These are phyloP conservation scores for Mythimna pallens DNA, from an alignment of 2,888 invertebrate species.

Conservation along the genomic window DNA sequence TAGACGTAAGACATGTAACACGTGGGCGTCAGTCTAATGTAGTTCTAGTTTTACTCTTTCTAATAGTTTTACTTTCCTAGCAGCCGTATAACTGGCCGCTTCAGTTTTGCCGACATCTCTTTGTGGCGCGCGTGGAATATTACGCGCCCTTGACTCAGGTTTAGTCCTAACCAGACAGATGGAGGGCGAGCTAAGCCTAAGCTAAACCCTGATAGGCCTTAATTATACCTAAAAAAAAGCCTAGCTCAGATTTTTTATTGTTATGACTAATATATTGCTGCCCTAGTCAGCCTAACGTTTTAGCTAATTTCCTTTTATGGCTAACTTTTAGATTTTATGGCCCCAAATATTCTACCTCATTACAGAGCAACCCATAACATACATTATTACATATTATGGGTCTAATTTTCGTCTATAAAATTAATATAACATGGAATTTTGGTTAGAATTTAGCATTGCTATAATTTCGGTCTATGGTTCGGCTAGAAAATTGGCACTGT, in stretches of 20 bases:
- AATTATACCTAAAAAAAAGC: not conserved
- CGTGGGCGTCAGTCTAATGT: too few relatives aligned
- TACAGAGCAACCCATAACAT: conserved; percentile 6
- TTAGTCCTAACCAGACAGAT: too few relatives aligned
- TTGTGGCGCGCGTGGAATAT: too few relatives aligned
- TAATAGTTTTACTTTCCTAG: too few relatives aligned
- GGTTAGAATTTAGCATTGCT: conserved; percentile 24
- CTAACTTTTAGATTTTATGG: conserved; percentile 33
- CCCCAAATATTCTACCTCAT: conserved; percentile 23
- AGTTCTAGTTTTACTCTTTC: too few relatives aligned
- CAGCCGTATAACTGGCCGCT: too few relatives aligned
- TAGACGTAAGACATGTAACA: too few relatives aligned
- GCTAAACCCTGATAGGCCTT: not conserved
- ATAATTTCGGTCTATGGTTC: conserved; percentile 25
- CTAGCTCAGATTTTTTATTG: not conserved
- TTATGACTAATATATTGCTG: not conserved
- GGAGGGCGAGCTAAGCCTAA: not conserved
- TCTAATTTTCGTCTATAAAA: conserved; percentile 46
- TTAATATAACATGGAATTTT: conserved; percentile 32
- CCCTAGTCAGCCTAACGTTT: conserved; percentile 15
- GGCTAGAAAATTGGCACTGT: conserved; percentile 33
- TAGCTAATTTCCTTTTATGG: conserved; percentile 23
- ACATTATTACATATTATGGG: conserved; percentile 27
- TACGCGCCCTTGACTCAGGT: too few relatives aligned
- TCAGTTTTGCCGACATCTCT: too few relatives aligned